Conservation (phyloP, 2,113 vertebrate species). For the Rhinoderma darwinii region DNA sequence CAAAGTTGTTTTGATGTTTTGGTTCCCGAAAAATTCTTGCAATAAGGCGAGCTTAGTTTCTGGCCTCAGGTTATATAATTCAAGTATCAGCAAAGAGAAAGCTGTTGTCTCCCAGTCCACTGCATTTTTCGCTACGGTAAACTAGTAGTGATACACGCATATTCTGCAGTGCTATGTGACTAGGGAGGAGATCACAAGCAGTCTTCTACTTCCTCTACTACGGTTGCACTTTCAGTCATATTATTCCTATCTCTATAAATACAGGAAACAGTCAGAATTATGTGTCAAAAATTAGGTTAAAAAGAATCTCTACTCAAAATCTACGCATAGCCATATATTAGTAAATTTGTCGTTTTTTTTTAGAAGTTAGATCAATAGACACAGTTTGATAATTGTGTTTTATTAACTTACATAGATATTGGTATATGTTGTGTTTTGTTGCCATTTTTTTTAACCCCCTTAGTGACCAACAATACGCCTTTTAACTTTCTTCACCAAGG, state of each 20-base stretch:
- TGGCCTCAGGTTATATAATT: not conserved
- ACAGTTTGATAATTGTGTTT: too few relatives aligned
- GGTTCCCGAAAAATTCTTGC: not conserved
- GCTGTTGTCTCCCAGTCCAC: not conserved
- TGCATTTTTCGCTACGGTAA: not conserved
- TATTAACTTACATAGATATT: too few relatives aligned
- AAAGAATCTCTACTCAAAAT: too few relatives aligned
- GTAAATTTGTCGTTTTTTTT: too few relatives aligned
- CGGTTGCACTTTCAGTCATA: conserved; percentile 1
- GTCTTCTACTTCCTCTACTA: not conserved
- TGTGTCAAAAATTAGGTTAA: too few relatives aligned
- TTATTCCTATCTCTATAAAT: not conserved
- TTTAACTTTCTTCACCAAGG: too few relatives aligned
- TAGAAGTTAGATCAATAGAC: too few relatives aligned
- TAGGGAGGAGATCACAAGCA: not conserved
- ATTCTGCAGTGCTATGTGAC: not conserved
- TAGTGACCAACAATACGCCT: too few relatives aligned
- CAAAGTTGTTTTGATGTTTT: not conserved
- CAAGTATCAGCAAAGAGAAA: not conserved
- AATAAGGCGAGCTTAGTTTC: not conserved
- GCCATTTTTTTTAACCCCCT: too few relatives aligned
- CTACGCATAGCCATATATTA: too few relatives aligned
- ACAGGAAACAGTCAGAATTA: not conserved
- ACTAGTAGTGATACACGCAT: not conserved
- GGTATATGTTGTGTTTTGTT: too few relatives aligned